Percentiles rank a stretch among this genome's conserved stretches.
Evolutionary conservation across 2,113 vertebrate species (phyloP).

Genomic region (Chloebia gouldiae): DNA sequence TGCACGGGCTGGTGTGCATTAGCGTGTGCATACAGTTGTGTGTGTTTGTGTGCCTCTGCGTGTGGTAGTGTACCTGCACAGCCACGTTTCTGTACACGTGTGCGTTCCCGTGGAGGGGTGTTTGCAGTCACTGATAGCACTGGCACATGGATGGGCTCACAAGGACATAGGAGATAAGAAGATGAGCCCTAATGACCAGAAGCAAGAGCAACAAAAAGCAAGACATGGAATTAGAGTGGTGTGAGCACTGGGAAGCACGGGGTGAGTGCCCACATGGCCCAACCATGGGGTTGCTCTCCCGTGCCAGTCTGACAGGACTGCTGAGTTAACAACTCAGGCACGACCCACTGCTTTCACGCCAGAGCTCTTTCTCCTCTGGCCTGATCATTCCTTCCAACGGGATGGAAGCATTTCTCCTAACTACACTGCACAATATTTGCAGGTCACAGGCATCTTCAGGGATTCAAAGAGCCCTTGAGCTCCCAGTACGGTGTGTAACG

Average conservation of each 20-base stretch:
- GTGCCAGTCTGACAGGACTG: neutral
- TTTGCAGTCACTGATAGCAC: neutral
- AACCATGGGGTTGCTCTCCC: neutral
- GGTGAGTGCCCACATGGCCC: neutral
- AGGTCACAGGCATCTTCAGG: neutral
- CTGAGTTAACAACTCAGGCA: neutral
- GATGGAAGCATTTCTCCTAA: neutral
- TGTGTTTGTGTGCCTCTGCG: neutral
- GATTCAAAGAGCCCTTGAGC: neutral
- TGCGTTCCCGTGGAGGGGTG: neutral
- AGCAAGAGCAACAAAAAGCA: neutral
- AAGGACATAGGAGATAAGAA: neutral
- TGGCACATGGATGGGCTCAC: neutral
- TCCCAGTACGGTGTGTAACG: neutral
- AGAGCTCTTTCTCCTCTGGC: neutral
- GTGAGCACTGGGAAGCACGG: neutral
- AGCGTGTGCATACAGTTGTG: accelerated
- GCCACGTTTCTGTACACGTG: neutral
- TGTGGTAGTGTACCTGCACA: neutral
- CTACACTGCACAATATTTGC: neutral
- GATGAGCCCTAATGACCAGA: neutral
- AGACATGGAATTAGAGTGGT: neutral
- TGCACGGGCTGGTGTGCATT: accelerated
- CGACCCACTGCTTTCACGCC: neutral
- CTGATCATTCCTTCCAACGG: neutral